A percentile compares a stretch with the other conserved stretches of the same genome.
These are phyloP conservation scores for Andrena flavipes DNA, from an alignment of 2,888 invertebrate species.

Conservation along the genomic window DNA sequence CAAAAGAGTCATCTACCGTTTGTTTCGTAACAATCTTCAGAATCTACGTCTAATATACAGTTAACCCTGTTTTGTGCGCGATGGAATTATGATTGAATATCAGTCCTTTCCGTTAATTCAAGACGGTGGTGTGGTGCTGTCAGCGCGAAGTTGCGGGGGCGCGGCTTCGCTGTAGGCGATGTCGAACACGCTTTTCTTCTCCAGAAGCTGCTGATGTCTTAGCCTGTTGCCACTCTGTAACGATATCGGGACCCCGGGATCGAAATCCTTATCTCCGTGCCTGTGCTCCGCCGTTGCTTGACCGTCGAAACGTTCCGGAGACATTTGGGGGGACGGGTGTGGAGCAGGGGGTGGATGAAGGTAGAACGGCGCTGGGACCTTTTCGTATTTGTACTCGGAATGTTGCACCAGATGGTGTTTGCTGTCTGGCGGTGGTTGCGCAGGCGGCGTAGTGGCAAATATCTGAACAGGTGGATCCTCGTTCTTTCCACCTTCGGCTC, in stretches of 20 bases:
- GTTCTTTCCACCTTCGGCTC: conserved; percentile 84
- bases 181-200: conserved; percentile 96
- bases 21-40: neutral
- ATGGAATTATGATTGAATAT: conserved; percentile 12
- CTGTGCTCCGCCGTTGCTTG: conserved; percentile 21
- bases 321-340: conserved; percentile 79
- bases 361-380: conserved; percentile 79
- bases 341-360: conserved; percentile 81
- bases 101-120: conserved; percentile 42
- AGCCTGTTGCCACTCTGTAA: conserved; percentile 75
- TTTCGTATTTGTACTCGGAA: conserved; percentile 91
- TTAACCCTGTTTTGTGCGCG: conserved; percentile 43
- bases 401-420: conserved; percentile 91
- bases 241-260: conserved; percentile 92
- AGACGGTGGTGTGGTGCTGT: conserved; percentile 91
- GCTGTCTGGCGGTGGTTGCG: conserved; percentile 83
- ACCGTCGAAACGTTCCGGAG: conserved; percentile 73
- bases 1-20: neutral
- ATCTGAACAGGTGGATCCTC: conserved; percentile 80
- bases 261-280: conserved; percentile 83
- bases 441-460: conserved; percentile 80
- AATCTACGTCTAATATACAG: conserved; percentile 28
- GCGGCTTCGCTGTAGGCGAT: conserved; percentile 97
- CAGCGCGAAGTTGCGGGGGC: conserved; percentile 92
- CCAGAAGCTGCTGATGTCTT: conserved; percentile 86